Base-by-base conservation (phyloP, 2,888 invertebrate genomes). In the Thecocarcelia acutangulata region DNA sequence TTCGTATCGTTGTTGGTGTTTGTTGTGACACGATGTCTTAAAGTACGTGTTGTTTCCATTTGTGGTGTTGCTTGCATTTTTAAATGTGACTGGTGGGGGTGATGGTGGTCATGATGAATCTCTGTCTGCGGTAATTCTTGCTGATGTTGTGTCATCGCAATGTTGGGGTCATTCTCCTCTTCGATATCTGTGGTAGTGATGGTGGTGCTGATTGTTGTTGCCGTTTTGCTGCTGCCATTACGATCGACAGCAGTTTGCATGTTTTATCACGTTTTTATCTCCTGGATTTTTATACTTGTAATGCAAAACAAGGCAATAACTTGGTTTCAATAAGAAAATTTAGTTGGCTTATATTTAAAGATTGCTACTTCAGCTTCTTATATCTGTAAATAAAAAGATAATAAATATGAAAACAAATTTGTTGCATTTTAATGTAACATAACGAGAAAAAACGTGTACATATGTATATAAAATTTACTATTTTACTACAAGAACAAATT, bases 171-270 rank as follows among this genome's bases (percentile, higher is more conserved):
- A 46, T 66, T 69, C 59, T 84, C 84, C 73, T 84, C 83, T 81
- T 46, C 72, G 21, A 28, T 76, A 56, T 59, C 69, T 66, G 72
- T 83, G 70, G 82, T 79, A 37, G 73, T 83, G 64, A 75, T 73
- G 58, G 66, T 82, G 61, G 68, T 82, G 80, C 59, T 63, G 63
- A 61, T 68, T 82, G 59, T 82, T 84, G 70, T 84, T 85, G 76
- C 33, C 33, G 33, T 84, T 64, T 75, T 84, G 75, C 74, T 83
- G 79, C 85, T 85, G 84, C 85, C 86, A 86, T 86, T 86, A 77
- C 86, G 85, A 78, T 86, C 86, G 85, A 85, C 85, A 86, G 86
- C 85, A 84, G 86, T 84, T 85, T 86, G 86, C 86, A 87, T 87
- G 83, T 84, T 85, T 85, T 83, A 73, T 75, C 66, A 75, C 74